Evolutionary conservation across 1,140 invertebrate genomes (phyloP).

Genomic region (Drosophila pruinosa): DNA sequence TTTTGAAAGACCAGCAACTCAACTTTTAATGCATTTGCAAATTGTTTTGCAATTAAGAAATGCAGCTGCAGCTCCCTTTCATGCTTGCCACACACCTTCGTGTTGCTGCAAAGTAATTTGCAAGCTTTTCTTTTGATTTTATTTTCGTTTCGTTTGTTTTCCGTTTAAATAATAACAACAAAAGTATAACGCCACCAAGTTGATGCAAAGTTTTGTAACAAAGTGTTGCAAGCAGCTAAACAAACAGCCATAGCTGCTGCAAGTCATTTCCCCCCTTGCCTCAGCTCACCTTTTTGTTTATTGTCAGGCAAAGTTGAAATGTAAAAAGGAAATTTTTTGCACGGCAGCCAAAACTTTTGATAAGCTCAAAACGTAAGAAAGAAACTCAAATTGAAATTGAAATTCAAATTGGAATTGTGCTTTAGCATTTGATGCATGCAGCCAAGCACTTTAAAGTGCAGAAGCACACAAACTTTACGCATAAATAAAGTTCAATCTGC

Average conservation of each 20-base stretch:
- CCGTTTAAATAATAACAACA: conserved; percentile 31
- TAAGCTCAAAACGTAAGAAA: conserved; percentile 28
- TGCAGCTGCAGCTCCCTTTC: conserved; percentile 24
- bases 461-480: conserved; percentile 55
- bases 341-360: conserved; percentile 44
- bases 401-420: conserved; percentile 61
- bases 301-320: conserved; percentile 63
- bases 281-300: conserved; percentile 49
- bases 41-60: conserved; percentile 66
- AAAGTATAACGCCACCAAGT: conserved; percentile 39
- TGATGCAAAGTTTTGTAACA: conserved; percentile 61
- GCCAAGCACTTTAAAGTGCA: conserved; percentile 17
- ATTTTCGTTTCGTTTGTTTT: conserved; percentile 5
- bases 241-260: conserved; percentile 51
- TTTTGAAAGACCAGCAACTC: conserved; percentile 15
- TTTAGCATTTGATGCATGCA: conserved; percentile 45
- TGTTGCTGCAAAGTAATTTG: conserved; percentile 64
- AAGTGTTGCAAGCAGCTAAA: conserved; percentile 74
- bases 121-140: conserved; percentile 39
- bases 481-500: conserved; percentile 63
- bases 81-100: conserved; percentile 11
- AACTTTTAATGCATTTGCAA: conserved; percentile 72
- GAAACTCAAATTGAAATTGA: conserved; percentile 39
- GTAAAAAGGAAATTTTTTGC: conserved; percentile 28
- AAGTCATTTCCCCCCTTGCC: not conserved